Percentiles rank a stretch among this genome's conserved stretches.
phyloP scores from a whole-genome alignment of 2,797 vertebrate species.

The Enteromius trimaculatus region DNA sequence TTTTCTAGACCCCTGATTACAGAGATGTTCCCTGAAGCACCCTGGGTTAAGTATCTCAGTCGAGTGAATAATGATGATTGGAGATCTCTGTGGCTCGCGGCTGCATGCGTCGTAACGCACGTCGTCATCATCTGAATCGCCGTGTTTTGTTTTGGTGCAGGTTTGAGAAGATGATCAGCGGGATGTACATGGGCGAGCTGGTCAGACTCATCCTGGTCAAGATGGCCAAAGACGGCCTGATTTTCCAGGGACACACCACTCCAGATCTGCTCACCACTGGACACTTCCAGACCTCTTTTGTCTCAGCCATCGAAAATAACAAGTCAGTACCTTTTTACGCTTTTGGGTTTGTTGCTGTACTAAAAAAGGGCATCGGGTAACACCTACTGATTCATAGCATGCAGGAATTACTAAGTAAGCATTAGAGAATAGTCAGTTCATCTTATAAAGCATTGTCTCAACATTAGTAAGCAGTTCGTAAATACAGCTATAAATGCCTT shows the following conservation, averaged over 20 bases:
- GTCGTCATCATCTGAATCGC: neutral
- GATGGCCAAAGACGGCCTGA: conserved; percentile 88
- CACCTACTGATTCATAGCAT: no score
- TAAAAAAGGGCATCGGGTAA: neutral
- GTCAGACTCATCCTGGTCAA: conserved; percentile 94
- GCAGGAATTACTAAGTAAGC: no score
- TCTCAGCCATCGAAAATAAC: conserved; percentile 88
- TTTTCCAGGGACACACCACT: conserved; percentile 87
- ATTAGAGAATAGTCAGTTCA: no score
- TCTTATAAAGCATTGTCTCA: no score
- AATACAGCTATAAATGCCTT: no score
- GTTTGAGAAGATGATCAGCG: conserved; percentile 99
- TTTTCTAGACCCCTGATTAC: neutral
- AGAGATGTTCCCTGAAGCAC: neutral
- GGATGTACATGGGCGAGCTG: conserved; percentile 97
- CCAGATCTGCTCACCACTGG: conserved; percentile 83
- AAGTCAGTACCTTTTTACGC: conserved; percentile 69
- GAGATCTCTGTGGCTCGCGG: neutral
- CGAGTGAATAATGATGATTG: neutral
- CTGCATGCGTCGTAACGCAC: no score
- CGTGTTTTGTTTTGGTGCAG: conserved; percentile 66
- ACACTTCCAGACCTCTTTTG: conserved; percentile 84
- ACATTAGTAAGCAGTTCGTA: no score
- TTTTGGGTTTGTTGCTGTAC: neutral
- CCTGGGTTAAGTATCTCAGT: neutral